Evolutionary conservation across 1,140 invertebrate genomes (phyloP).

Genomic region (Drosophila bifasciata): DNA sequence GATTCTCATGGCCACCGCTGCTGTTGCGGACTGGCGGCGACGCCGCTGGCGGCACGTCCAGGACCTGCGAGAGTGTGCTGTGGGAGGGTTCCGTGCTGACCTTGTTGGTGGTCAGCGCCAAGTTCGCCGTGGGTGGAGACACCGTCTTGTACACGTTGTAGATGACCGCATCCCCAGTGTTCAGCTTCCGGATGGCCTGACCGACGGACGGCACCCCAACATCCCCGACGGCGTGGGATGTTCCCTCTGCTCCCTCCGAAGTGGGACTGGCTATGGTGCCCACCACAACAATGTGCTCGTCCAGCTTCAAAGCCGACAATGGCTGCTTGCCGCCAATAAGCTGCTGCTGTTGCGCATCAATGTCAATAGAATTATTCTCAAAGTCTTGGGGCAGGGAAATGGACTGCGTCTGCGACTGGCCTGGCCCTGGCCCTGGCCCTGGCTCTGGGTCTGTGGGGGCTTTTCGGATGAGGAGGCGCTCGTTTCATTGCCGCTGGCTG

Average conservation of each 20-base stretch:
- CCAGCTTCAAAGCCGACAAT: conserved; percentile 48
- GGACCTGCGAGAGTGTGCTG: conserved; percentile 40
- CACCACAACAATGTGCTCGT: conserved; percentile 69
- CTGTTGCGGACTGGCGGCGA: conserved; percentile 43
- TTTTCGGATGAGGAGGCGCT: conserved; percentile 3
- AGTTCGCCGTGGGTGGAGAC: conserved; percentile 72
- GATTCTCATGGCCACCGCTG: conserved; percentile 55
- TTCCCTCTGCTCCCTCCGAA: conserved; percentile 39
- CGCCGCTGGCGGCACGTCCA: conserved; percentile 60
- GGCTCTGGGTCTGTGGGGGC: too few relatives aligned
- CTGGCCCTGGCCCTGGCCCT: too few relatives aligned
- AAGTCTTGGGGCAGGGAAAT: conserved; percentile 72
- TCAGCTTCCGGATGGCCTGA: conserved; percentile 67
- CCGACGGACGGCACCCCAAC: conserved; percentile 10
- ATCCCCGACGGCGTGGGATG: neutral
- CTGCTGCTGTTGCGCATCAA: conserved; percentile 69
- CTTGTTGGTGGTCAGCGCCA: conserved; percentile 72
- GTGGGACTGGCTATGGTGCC: conserved; percentile 69
- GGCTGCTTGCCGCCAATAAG: conserved; percentile 25
- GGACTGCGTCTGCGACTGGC: conserved; percentile 60
- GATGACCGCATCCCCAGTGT: conserved; percentile 59
- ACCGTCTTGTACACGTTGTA: conserved; percentile 77
- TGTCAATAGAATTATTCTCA: conserved; percentile 82
- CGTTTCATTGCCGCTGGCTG: conserved; percentile 1
- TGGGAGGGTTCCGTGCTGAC: conserved; percentile 66